phyloP scores from a whole-genome alignment of 2,797 vertebrate species.

The Cygnus olor region DNA sequence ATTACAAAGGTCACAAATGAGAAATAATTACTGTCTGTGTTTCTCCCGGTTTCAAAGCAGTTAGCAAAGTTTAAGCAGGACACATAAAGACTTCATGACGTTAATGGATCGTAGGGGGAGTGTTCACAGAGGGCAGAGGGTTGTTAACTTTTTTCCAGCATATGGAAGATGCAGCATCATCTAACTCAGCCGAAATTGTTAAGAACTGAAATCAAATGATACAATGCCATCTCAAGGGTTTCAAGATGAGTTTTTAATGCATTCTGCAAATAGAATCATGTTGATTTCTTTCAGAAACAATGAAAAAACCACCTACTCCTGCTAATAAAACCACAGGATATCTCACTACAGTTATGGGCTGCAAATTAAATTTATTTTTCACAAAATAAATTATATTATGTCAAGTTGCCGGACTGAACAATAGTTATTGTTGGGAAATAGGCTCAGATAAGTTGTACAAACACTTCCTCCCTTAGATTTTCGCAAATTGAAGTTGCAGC shows the following conservation, averaged over 20 bases:
- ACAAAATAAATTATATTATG: conserved; percentile 43
- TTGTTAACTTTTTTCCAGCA: neutral
- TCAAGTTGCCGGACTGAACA: conserved; percentile 33
- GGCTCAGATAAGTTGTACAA: conserved; percentile 53
- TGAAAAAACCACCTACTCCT: conserved; percentile 14
- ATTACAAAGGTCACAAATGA: neutral
- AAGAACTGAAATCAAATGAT: neutral
- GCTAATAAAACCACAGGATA: conserved; percentile 40
- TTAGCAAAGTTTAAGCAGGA: neutral
- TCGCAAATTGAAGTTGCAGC: conserved; percentile 51
- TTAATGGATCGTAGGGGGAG: neutral
- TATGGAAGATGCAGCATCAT: neutral
- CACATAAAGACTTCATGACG: neutral
- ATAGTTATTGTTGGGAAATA: conserved; percentile 43
- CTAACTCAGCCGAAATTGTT: neutral
- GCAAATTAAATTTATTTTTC: conserved; percentile 58
- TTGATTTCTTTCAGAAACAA: conserved; percentile 46
- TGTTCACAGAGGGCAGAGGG: neutral
- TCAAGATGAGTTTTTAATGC: neutral
- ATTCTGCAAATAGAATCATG: conserved; percentile 9
- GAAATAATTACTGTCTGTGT: neutral
- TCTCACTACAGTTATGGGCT: conserved; percentile 11
- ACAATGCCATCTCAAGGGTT: neutral
- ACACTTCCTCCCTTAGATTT: conserved; percentile 54
- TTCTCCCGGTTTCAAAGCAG: neutral